phyloP scores from a whole-genome alignment of 2,888 invertebrate species.

The Caenorhabditis afra region DNA sequence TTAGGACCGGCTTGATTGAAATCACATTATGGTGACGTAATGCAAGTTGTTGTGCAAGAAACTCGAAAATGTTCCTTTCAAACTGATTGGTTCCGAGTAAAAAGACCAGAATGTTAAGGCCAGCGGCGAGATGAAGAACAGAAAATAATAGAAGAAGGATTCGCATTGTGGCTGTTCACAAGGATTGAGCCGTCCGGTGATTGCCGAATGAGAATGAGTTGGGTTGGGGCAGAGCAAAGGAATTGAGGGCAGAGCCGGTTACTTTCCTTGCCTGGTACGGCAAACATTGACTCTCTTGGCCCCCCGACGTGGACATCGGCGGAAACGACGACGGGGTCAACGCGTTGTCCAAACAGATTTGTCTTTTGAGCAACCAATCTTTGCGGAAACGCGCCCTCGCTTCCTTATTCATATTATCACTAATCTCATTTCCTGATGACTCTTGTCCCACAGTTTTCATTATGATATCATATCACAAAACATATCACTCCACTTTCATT shows the following conservation, averaged over 20 bases:
- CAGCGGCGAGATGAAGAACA: slow-evolving; percentile 36
- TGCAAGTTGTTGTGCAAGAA: slow-evolving; percentile 79
- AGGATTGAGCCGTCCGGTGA: neutral
- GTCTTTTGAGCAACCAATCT: slow-evolving; percentile 44
- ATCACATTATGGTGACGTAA: slow-evolving; percentile 76
- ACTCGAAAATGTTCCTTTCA: slow-evolving; percentile 77
- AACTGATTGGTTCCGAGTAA: slow-evolving; percentile 79
- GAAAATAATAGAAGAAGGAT: slow-evolving; percentile 34
- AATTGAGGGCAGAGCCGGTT: slow-evolving; percentile 9
- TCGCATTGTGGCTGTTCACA: slow-evolving; percentile 26
- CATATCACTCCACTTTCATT: too few species aligned
- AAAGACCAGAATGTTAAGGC: slow-evolving; percentile 77
- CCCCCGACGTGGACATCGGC: slow-evolving; percentile 51
- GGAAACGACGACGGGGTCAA: slow-evolving; percentile 41
- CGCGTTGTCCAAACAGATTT: slow-evolving; percentile 61
- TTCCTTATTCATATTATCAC: neutral
- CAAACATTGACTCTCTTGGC: slow-evolving; percentile 56
- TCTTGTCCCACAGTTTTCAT: too few species aligned
- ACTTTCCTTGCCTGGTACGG: slow-evolving; percentile 55
- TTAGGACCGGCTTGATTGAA: slow-evolving; percentile 78
- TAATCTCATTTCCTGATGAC: slow-evolving; percentile 10
- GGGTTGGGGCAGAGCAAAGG: slow-evolving; percentile 2
- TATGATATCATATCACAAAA: too few species aligned
- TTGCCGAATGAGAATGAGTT: slow-evolving; percentile 5
- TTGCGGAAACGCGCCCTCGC: slow-evolving; percentile 2